These are phyloP conservation scores for Xiphorhynchus erythropygius DNA, from an alignment of 2,797 vertebrate species.

Conservation along the genomic window DNA sequence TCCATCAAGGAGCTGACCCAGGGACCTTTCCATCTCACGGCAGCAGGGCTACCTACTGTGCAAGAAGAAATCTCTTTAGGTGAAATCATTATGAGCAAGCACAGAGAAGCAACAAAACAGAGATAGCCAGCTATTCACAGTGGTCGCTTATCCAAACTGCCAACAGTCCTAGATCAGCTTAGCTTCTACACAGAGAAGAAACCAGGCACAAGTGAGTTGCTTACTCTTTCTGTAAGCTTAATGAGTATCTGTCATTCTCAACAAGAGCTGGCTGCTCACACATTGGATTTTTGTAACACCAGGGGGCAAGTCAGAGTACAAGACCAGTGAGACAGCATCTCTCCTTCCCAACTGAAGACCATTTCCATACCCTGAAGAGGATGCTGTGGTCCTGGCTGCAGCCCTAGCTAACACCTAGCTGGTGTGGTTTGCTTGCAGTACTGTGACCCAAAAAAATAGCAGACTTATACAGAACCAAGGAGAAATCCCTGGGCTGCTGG, in stretches of 20 bases:
- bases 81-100: not conserved
- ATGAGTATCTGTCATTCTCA: not conserved
- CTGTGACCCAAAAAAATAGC: rapidly evolving
- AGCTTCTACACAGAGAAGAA: not conserved
- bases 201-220: not conserved
- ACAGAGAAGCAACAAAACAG: not conserved
- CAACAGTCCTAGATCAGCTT: not conserved
- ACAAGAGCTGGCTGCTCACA: not conserved
- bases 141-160: not conserved
- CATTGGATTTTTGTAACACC: not conserved
- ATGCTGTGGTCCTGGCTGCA: not conserved
- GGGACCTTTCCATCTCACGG: not conserved
- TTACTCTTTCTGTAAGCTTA: not conserved
- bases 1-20: not conserved
- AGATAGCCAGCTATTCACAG: not conserved
- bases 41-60: not conserved
- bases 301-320: not conserved
- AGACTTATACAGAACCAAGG: not conserved
- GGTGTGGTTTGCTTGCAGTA: not conserved
- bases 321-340: rapidly evolving
- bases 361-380: rapidly evolving
- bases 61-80: not conserved
- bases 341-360: not conserved
- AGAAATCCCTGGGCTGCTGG: not conserved
- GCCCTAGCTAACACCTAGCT: not conserved